Percentiles rank a stretch among this genome's conserved stretches.
Conservation (phyloP, 2,888 invertebrate genomes). For the Dasysyrphus tricinctus region DNA sequence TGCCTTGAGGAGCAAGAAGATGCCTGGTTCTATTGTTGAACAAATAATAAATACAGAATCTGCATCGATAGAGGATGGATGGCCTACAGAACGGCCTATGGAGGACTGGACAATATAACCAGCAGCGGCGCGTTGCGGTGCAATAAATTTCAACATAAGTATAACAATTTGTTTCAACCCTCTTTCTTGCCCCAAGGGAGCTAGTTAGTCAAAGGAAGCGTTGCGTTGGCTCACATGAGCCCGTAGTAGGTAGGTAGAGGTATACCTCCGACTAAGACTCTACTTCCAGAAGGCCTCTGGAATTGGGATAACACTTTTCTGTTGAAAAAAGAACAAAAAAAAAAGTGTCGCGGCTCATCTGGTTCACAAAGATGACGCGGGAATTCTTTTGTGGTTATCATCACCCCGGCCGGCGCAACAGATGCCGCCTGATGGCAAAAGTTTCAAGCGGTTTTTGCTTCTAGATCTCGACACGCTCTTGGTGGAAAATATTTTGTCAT, state of each 20-base stretch:
- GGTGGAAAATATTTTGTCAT: conserved; percentile 69
- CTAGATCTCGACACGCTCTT: conserved; percentile 35
- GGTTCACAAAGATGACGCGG: conserved; percentile 66
- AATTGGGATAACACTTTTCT: conserved; percentile 45
- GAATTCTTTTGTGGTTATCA: conserved; percentile 68
- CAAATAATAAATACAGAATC: conserved; percentile 58
- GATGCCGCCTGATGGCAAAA: conserved; percentile 37
- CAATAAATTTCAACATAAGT: conserved; percentile 73
- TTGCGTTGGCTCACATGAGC: conserved; percentile 45
- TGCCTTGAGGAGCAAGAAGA: conserved; percentile 39
- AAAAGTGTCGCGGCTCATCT: conserved; percentile 73
- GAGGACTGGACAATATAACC: conserved; percentile 23
- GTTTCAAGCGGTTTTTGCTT: conserved; percentile 45
- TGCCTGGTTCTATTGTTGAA: conserved; percentile 50
- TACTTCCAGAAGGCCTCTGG: conserved; percentile 32
- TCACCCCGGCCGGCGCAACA: conserved; percentile 32
- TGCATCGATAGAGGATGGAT: conserved; percentile 67
- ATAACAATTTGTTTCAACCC: conserved; percentile 74
- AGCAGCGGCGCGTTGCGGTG: conserved; percentile 49
- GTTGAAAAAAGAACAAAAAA: conserved; percentile 14
- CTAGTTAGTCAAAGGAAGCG: conserved; percentile 75
- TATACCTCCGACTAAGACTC: conserved; percentile 28
- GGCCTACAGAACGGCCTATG: conserved; percentile 4
- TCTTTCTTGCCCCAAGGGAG: conserved; percentile 58
- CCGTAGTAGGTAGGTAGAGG: not conserved